phyloP scores from a whole-genome alignment of 2,113 vertebrate species.

The Myrmophylax atrothorax region DNA sequence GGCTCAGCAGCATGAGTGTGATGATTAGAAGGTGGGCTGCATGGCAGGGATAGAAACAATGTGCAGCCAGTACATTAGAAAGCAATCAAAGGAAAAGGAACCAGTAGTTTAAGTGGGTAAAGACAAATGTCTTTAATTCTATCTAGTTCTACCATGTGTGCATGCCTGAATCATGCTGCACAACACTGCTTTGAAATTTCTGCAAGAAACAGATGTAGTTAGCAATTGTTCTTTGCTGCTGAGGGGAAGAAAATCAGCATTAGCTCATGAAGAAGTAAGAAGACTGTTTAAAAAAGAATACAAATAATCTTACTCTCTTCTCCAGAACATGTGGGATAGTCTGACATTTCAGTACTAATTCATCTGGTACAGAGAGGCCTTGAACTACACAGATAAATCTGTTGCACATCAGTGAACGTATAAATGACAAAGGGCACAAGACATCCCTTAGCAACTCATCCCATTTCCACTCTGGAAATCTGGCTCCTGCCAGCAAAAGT shows the following conservation, averaged over 20 bases:
- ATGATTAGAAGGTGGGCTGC: not conserved
- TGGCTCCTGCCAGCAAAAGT: not conserved
- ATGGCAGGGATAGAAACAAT: not conserved
- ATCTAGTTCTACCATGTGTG: not conserved
- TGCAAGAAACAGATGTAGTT: not conserved
- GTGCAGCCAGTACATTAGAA: not conserved
- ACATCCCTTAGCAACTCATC: not conserved
- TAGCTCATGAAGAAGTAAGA: not conserved
- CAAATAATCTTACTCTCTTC: not conserved
- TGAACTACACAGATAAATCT: not conserved
- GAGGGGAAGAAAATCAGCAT: not conserved
- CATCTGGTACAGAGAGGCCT: not conserved
- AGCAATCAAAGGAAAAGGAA: not conserved
- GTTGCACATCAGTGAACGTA: conserved; percentile 3
- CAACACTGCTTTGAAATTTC: not conserved
- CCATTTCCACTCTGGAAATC: not conserved
- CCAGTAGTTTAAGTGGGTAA: not conserved
- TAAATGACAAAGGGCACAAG: not conserved
- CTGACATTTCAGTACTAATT: not conserved
- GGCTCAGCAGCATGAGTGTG: not conserved
- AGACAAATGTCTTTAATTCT: conserved; percentile 8
- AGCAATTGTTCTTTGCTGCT: not conserved
- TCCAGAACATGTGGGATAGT: not conserved
- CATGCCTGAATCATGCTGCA: not conserved
- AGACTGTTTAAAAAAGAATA: not conserved